Evolutionary conservation across 1,140 invertebrate genomes (phyloP), one percentile per base, ranked within the genome.

Genomic region (Megalopta genalis): DNA sequence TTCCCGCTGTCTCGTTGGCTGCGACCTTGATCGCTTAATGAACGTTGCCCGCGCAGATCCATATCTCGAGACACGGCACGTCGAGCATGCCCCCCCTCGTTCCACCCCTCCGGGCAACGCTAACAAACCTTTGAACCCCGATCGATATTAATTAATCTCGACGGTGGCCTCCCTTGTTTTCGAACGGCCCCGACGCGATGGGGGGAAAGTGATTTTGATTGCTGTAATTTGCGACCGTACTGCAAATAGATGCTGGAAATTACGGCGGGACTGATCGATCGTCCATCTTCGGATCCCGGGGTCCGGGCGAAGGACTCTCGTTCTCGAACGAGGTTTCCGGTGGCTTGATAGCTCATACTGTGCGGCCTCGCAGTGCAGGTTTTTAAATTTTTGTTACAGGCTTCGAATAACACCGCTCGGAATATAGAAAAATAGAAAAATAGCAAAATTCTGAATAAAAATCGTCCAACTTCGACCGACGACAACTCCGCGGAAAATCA

Each of bases 11-110:
- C n/a, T 25, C 5, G 46, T 39, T 69, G n/a, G 42, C 12, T 5
- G 69, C 59, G 76, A 72, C 76, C 76, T 78, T 78, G 76, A 78
- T 78, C 76, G 76, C 37, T 78, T 72, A 72, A 78, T 64, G 59
- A 78, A 78, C 52, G 60, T 37, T 69, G 49, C 49, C 54, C 54
- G 49, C 25, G 10, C 23, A 78, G 76, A 78, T 78, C 68, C 46
- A 21, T 72, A 78, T 78, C 76, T 78, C 46, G 67, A 71, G 54
- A 46, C 54, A 54, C 52, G 64, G 39, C 12, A 49, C 57, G 39
- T 77, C 66, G 37, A 37, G 23, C 39, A n/a, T 39, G 60, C 3
- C n/a, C 32, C 23, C 10, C 27, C 21, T n/a, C n/a, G n/a, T n/a
- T n/a, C n/a, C n/a, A n/a, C 32, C 32, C 32, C 32, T 1, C 32